These are phyloP conservation scores for Lasius platythorax DNA, from an alignment of 2,888 invertebrate species.

Conservation along the genomic window DNA sequence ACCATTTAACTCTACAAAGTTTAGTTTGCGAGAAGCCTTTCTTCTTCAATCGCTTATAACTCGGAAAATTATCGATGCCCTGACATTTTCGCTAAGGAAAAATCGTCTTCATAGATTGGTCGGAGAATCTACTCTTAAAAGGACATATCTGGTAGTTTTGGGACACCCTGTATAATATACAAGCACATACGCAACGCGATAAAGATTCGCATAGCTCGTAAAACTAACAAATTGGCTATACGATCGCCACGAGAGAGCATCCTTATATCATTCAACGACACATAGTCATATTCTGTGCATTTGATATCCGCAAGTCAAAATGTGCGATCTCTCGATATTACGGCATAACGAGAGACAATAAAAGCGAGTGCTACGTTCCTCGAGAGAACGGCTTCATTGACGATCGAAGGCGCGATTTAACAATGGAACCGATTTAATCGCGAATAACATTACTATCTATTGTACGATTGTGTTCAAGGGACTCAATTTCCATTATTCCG, in stretches of 20 bases:
- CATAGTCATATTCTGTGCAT: slow-evolving; percentile 32
- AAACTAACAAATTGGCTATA: slow-evolving; percentile 79
- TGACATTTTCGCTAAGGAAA: not conserved
- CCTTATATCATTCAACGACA: slow-evolving; percentile 52
- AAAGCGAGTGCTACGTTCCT: slow-evolving; percentile 19
- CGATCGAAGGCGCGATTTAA: slow-evolving; percentile 29
- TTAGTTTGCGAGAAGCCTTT: not conserved
- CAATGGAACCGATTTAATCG: not conserved
- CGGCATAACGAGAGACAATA: slow-evolving; percentile 49
- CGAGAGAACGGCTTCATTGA: slow-evolving; percentile 3
- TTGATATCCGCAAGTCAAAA: slow-evolving; percentile 23
- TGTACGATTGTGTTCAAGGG: not conserved
- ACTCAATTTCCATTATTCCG: not conserved
- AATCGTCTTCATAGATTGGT: not conserved
- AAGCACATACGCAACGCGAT: slow-evolving; percentile 5
- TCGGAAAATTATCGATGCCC: not conserved
- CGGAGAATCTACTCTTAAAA: not conserved
- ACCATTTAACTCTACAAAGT: not conserved
- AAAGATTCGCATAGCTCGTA: slow-evolving; percentile 65
- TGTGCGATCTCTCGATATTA: slow-evolving; percentile 37
- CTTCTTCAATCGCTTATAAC: not conserved
- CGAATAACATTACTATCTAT: not conserved
- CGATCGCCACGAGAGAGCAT: slow-evolving; percentile 71
- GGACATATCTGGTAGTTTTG: not conserved
- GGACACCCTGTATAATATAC: not conserved